Evolutionary conservation across 1,140 invertebrate genomes (phyloP).

Genomic region (Cotesia typhae): DNA sequence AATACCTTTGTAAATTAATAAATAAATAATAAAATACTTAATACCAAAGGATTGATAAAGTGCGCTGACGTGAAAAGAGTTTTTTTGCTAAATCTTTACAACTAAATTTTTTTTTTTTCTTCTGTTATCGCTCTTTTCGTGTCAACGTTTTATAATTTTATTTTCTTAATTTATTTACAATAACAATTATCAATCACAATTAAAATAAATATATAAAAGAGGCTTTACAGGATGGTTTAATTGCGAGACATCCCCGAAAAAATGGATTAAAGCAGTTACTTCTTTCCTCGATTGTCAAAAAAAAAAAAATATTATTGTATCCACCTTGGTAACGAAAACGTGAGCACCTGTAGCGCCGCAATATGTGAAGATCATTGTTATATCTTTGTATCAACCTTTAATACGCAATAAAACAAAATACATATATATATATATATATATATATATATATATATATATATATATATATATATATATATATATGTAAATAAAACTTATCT

Average conservation of each 20-base stretch:
- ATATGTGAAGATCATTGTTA: constrained; percentile 49
- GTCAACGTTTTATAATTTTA: too few relatives aligned
- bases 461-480: constrained; percentile 40
- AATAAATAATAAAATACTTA: too few relatives aligned
- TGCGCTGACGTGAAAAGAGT: too few relatives aligned
- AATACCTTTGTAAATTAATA: too few relatives aligned
- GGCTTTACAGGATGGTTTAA: constrained; percentile 29
- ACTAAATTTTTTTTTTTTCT: too few relatives aligned
- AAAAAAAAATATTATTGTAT: constrained; percentile 38
- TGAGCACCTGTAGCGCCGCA: constrained; percentile 42
- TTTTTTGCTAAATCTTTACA: too few relatives aligned
- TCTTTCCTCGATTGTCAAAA: constrained; percentile 21
- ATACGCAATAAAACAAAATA: constrained; percentile 50
- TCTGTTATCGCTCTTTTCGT: too few relatives aligned
- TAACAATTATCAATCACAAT: not conserved
- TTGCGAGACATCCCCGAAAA: constrained; percentile 42
- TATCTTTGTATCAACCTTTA: constrained; percentile 54
- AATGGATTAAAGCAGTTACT: constrained; percentile 7
- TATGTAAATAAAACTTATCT: constrained; percentile 37
- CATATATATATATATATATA: constrained; percentile 41
- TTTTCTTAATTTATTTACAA: too few relatives aligned
- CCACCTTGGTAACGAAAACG: constrained; percentile 31
- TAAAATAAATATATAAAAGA: not conserved
- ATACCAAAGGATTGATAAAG: too few relatives aligned
- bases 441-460: too few relatives aligned